Evolutionary conservation across 1,140 invertebrate species (phyloP).

Genomic region (Dendrolimus kikuchii): DNA sequence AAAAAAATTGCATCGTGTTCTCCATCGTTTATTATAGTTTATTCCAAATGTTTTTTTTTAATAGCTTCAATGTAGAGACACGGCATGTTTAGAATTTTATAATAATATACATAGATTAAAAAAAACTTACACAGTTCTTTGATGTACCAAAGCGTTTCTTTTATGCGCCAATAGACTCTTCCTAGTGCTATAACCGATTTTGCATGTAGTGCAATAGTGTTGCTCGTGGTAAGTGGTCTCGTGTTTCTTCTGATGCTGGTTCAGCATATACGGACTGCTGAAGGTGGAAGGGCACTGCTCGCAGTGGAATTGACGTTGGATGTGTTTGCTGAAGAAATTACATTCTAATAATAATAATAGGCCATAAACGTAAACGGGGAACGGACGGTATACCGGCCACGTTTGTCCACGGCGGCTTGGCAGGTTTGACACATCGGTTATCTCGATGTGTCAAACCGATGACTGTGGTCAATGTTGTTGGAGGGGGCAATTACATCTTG

Average conservation of each 20-base stretch:
- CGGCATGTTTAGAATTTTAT: background rate
- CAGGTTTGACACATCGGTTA: no score
- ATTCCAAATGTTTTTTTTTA: background rate
- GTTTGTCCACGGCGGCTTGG: no score
- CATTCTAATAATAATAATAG: no score
- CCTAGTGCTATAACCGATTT: conserved; percentile 17
- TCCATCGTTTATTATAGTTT: no score
- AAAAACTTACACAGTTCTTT: conserved; percentile 28
- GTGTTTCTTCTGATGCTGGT: conserved; percentile 32
- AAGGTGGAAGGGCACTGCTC: conserved; percentile 30
- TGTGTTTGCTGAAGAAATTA: conserved; percentile 30
- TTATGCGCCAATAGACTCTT: conserved; percentile 37
- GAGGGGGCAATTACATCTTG: no score
- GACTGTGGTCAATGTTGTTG: no score
- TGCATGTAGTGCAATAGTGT: conserved; percentile 25
- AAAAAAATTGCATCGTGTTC: no score
- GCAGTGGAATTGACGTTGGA: conserved; percentile 40
- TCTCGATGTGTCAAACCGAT: no score
- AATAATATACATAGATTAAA: background rate
- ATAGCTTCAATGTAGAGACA: background rate
- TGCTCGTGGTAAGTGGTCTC: background rate
- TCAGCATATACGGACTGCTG: conserved; percentile 40
- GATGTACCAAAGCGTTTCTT: conserved; percentile 23
- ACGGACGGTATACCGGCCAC: no score
- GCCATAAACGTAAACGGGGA: no score